Conservation (phyloP, 2,797 vertebrate species). For the Enteromius radiatus region DNA sequence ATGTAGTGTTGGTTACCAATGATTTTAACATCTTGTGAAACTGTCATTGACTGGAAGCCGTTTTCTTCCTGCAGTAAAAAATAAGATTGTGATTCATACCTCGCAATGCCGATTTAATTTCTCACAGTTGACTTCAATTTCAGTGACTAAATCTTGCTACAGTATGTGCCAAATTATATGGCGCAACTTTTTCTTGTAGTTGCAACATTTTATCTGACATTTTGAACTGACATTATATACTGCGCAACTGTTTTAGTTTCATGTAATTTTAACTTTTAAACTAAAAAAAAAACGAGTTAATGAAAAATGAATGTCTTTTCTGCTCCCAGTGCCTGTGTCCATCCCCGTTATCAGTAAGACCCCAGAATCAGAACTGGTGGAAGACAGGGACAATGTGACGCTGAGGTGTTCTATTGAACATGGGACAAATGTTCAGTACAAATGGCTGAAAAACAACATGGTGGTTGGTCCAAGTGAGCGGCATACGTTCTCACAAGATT, state of each 20-base stretch:
- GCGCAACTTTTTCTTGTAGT: neutral
- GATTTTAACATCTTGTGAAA: neutral
- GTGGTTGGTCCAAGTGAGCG: slow-evolving; percentile 69
- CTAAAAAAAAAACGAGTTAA: neutral
- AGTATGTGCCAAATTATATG: neutral
- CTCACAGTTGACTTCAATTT: neutral
- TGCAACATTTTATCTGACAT: neutral
- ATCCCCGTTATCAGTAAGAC: slow-evolving; percentile 78
- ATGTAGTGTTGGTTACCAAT: neutral
- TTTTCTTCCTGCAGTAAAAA: neutral
- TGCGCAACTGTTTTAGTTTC: no score
- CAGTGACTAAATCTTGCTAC: neutral
- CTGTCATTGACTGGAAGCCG: neutral
- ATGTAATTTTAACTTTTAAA: neutral
- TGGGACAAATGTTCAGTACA: slow-evolving; percentile 84
- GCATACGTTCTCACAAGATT: slow-evolving; percentile 80
- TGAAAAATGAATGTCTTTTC: neutral
- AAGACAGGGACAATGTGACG: slow-evolving; percentile 88
- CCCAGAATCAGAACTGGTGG: slow-evolving; percentile 82
- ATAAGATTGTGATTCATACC: neutral
- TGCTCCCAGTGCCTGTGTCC: slow-evolving; percentile 83
- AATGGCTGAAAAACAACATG: slow-evolving; percentile 86
- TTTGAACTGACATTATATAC: neutral
- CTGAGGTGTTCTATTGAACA: slow-evolving; percentile 81
- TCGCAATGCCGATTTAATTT: neutral